Evolutionary conservation across 1,140 invertebrate genomes (phyloP).

Genomic region (Bursaphelenchus mucronatus): DNA sequence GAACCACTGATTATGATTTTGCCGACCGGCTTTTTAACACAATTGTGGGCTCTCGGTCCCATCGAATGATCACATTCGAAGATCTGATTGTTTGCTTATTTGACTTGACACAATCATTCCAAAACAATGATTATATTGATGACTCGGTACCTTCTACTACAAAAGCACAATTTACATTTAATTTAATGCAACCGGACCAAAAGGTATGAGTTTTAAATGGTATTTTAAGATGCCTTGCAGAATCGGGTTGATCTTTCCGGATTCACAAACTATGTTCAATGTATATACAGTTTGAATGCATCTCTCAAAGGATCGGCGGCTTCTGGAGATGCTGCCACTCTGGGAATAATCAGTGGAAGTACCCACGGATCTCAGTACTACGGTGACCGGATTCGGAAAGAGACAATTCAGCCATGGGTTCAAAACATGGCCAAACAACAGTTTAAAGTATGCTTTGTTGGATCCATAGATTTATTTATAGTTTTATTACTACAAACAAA

Average conservation of each 20-base stretch:
- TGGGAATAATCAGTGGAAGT: constrained; percentile 23
- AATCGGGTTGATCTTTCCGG: constrained; percentile 31
- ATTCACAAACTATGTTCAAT: constrained; percentile 36
- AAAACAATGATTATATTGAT: neutral
- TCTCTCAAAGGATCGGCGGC: constrained; percentile 19
- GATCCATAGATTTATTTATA: neutral
- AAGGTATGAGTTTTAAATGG: constrained; percentile 20
- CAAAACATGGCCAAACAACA: constrained; percentile 5
- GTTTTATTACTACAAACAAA: neutral
- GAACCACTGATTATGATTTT: constrained; percentile 44
- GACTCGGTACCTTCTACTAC: constrained; percentile 31
- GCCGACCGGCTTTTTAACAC: constrained; percentile 40
- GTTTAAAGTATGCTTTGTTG: constrained; percentile 25
- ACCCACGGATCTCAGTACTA: constrained; percentile 26
- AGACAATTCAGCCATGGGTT: constrained; percentile 20
- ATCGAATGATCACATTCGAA: constrained; percentile 26
- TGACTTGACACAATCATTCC: constrained; percentile 34
- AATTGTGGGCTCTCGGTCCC: constrained; percentile 33
- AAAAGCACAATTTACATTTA: constrained; percentile 41
- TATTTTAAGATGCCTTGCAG: constrained; percentile 25
- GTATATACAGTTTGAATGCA: constrained; percentile 40
- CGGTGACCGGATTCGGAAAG: neutral
- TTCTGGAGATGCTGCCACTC: constrained; percentile 35
- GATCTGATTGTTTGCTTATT: constrained; percentile 41
- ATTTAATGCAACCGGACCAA: constrained; percentile 39